Percentiles rank a stretch among this genome's conserved stretches.
Evolutionary conservation across 2,113 vertebrate genomes (phyloP).

Genomic region (Toxotes jaculatrix): DNA sequence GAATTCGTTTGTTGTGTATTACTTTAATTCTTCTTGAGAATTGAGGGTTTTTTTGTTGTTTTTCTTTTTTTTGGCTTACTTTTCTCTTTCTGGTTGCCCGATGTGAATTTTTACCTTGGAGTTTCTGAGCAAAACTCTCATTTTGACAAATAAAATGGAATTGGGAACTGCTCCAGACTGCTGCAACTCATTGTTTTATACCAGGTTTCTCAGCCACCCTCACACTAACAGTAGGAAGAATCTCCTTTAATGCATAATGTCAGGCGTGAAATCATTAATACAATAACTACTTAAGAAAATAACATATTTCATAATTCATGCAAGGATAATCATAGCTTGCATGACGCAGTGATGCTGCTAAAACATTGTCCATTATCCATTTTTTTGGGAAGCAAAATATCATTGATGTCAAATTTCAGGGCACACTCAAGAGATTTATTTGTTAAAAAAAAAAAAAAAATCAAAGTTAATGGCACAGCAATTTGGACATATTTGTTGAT

Average conservation of each 20-base stretch:
- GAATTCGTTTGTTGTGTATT: too few relatives aligned
- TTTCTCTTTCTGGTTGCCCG: too few relatives aligned
- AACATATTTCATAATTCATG: constrained; percentile 17
- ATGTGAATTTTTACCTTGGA: too few relatives aligned
- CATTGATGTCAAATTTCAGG: background rate
- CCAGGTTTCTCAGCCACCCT: too few relatives aligned
- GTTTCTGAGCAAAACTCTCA: too few relatives aligned
- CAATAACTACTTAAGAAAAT: constrained; percentile 5
- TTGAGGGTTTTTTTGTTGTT: too few relatives aligned
- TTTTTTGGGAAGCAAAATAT: background rate
- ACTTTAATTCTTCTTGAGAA: too few relatives aligned
- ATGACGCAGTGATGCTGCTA: background rate
- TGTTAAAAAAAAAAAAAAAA: background rate
- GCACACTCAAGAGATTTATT: background rate
- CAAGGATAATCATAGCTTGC: constrained; percentile 1
- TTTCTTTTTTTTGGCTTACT: too few relatives aligned
- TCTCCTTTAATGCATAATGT: background rate
- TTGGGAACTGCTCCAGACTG: too few relatives aligned
- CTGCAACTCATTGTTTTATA: too few relatives aligned
- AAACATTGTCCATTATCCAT: background rate
- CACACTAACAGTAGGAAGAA: background rate
- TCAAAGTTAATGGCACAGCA: background rate
- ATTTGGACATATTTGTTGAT: constrained; percentile 24
- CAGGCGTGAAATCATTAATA: background rate
- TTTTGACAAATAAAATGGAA: too few relatives aligned